Evolutionary conservation across 2,888 invertebrate genomes (phyloP).

Genomic region (Eurois occulta): DNA sequence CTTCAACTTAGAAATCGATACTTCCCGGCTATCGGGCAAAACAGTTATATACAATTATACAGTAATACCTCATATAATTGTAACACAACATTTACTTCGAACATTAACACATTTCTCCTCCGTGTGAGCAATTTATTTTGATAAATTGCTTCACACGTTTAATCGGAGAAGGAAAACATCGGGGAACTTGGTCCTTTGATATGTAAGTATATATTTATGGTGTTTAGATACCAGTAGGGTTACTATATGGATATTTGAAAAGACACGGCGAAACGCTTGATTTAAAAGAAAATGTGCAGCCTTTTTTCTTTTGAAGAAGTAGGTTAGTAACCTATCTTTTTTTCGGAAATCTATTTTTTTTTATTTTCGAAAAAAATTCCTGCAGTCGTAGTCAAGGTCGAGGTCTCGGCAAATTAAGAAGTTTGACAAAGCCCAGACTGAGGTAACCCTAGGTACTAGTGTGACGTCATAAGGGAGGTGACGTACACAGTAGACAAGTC

Average conservation of each 20-base stretch:
- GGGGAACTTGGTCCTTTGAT: constrained; percentile 53
- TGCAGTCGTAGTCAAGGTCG: background rate
- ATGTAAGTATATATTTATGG: constrained; percentile 18
- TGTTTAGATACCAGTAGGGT: background rate
- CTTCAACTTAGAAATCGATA: constrained; percentile 29
- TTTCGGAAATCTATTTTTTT: background rate
- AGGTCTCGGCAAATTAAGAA: background rate
- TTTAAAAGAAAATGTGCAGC: background rate
- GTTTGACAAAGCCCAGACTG: background rate
- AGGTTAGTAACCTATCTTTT: background rate
- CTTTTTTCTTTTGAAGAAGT: background rate
- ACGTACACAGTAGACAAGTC: constrained; percentile 10
- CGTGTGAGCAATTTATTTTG: constrained; percentile 63
- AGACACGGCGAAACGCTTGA: background rate
- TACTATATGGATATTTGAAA: background rate
- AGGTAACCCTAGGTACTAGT: background rate
- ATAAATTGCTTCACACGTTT: constrained; percentile 63
- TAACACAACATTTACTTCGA: constrained; percentile 51
- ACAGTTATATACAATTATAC: constrained; percentile 35
- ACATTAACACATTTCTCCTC: constrained; percentile 62
- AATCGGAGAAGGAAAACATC: constrained; percentile 63
- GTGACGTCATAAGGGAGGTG: background rate
- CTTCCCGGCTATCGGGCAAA: background rate
- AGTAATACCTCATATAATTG: constrained; percentile 51
- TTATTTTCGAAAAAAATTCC: background rate